Evolutionary conservation across 1,140 invertebrate genomes (phyloP), one percentile per base, ranked within the genome.

Genomic region (Cydia strobilella): DNA sequence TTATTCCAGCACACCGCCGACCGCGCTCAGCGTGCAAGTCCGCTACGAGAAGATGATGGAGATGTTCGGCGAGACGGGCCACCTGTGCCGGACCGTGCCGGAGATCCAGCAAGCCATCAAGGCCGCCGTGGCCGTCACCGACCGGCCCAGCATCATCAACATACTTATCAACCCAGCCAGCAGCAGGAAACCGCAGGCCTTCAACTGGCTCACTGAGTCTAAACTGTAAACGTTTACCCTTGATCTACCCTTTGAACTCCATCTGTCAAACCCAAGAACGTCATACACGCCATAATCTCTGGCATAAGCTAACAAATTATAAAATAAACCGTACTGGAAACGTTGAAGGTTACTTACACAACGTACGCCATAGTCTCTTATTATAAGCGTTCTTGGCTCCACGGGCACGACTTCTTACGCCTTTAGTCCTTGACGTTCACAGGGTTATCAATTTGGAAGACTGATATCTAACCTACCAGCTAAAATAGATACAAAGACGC

Each of bases 21-120:
- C 96, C 48, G 95, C 95, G 5, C 93, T 99, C 23, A 95, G 95
- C 63, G 95, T 95, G 31, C 95, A 96, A 85, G 95, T 96, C 0
- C 96, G 95, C 73, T 99, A 99, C 90, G 98, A 99, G 86, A 96
- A 96, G 83, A 96, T 99, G 94, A 96, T 98, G 93, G 94, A 95
- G 89, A 95, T 99, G 88, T 98, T 98, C 90, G 96, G 96, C 3
- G 94, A 94, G 77, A 93, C 94, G 66, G 98, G 98, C n/a, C 94
- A 96, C 82, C 95, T 97, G 79, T 98, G 96, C 75, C 95, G 94
- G 73, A 97, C 96, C 0, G 94, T 97, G 65, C 94, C 95, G 10
- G 95, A 99, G 84, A 93, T 99, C 63, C 93, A 95, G 73, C 83
- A 84, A 12, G 97, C 97, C 23, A 75, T 99, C 0, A 94, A 93